Conservation (phyloP, 2,797 vertebrate species). For the Dicrostonyx torquatus region DNA sequence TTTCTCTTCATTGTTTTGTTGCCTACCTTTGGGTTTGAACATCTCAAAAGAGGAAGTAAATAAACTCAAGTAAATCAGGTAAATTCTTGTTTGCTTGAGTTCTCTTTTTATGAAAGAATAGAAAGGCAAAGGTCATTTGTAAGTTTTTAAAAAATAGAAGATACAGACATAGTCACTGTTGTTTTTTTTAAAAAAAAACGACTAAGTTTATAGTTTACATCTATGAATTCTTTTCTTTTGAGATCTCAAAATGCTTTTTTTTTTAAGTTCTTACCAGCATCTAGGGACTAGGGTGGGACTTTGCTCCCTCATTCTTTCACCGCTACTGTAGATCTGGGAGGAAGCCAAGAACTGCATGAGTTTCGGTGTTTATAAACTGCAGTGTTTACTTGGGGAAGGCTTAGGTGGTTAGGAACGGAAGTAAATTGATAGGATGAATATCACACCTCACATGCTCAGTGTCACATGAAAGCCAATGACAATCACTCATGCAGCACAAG, state of each 20-base stretch:
- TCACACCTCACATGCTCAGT: not conserved
- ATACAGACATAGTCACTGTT: not conserved
- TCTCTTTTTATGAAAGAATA: not conserved
- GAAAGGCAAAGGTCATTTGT: not conserved
- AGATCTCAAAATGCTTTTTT: not conserved
- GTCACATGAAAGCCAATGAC: not conserved
- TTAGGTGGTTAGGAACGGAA: not conserved
- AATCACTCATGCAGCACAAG: not conserved
- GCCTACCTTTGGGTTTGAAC: not conserved
- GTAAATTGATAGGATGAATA: not conserved
- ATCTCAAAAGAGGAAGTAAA: not conserved
- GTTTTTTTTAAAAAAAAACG: not conserved
- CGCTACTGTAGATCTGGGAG: not conserved
- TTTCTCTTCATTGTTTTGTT: not conserved
- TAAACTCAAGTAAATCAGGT: not conserved
- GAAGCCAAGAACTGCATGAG: not conserved
- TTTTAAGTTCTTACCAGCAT: not conserved
- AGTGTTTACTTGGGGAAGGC: not conserved
- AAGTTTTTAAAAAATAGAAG: not conserved
- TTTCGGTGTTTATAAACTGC: not conserved
- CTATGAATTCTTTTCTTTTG: slow-evolving; percentile 6
- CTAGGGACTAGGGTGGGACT: not conserved
- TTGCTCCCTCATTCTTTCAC: not conserved
- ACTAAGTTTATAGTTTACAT: not conserved
- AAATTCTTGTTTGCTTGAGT: not conserved